Conservation (phyloP, 2,888 invertebrate species). For the Eurytoma adleriae region DNA sequence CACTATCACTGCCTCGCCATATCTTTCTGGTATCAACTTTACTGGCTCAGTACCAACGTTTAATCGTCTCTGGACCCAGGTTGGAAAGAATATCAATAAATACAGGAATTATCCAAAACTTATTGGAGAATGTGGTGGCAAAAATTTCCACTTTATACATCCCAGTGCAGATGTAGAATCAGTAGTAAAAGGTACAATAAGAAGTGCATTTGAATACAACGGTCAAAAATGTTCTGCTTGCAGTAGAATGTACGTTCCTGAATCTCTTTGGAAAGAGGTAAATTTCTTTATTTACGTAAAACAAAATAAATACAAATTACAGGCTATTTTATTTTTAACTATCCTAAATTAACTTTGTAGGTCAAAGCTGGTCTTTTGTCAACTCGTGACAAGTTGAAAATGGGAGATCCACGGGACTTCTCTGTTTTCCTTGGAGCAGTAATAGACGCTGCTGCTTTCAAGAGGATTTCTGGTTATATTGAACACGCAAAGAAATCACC, state of each 20-base stretch:
- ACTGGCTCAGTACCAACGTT: slow-evolving; percentile 99
- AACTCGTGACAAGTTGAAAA: slow-evolving; percentile 85
- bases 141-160: slow-evolving; percentile 99
- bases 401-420: slow-evolving; percentile 91
- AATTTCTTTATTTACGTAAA: slow-evolving; percentile 48
- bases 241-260: slow-evolving; percentile 96
- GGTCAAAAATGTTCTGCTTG: slow-evolving; percentile 99
- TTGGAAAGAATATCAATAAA: slow-evolving; percentile 89
- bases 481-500: slow-evolving; percentile 88
- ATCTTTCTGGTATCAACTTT: slow-evolving; percentile 96
- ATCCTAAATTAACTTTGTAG: slow-evolving; percentile 66
- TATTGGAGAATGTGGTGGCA: slow-evolving; percentile 98
- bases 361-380: slow-evolving; percentile 85
- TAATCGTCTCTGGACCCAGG: slow-evolving; percentile 93
- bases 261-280: slow-evolving; percentile 88
- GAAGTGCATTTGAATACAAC: slow-evolving; percentile 96
- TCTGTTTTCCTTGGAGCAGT: slow-evolving; percentile 95
- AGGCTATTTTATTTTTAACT: slow-evolving; percentile 20
- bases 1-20: slow-evolving; percentile 88
- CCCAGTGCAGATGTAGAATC: slow-evolving; percentile 89
- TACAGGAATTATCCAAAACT: slow-evolving; percentile 95
- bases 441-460: slow-evolving; percentile 95
- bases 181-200: slow-evolving; percentile 90
- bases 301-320: slow-evolving; percentile 7
- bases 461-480: slow-evolving; percentile 92